These are phyloP conservation scores for Nephrotoma guestfalica DNA, from an alignment of 2,888 invertebrate genomes.

Conservation along the genomic window DNA sequence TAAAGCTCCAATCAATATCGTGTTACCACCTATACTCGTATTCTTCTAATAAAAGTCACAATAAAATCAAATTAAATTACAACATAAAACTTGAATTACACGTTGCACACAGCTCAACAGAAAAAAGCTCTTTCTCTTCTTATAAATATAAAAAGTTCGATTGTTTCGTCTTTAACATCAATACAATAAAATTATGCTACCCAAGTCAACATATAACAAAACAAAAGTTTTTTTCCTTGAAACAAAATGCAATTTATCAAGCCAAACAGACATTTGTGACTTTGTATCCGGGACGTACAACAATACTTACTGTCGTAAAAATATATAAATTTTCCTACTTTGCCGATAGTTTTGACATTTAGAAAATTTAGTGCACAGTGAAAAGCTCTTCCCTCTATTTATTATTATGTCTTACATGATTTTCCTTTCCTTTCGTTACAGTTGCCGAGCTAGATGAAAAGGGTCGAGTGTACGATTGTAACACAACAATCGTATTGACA, in stretches of 20 bases:
- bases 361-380: background rate
- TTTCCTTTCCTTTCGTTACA: slow-evolving; percentile 8
- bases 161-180: background rate
- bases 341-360: background rate
- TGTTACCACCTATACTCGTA: too few relatives aligned
- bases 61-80: too few relatives aligned
- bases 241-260: background rate
- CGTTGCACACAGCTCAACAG: too few relatives aligned
- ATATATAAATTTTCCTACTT: background rate
- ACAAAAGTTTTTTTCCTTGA: background rate
- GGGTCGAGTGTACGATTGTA: slow-evolving; percentile 37
- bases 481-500: slow-evolving; percentile 49
- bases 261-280: background rate
- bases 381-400: background rate
- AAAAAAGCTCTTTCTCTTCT: too few relatives aligned
- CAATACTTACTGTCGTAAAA: background rate
- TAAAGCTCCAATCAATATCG: too few relatives aligned
- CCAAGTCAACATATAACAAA: background rate
- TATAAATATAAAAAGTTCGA: background rate
- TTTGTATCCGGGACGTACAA: background rate
- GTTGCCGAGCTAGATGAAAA: slow-evolving; percentile 33
- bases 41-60: too few relatives aligned
- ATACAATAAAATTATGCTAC: background rate
- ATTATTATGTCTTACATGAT: background rate
- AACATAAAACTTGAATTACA: too few relatives aligned